Base-by-base conservation (phyloP, 2,797 vertebrate genomes). In the Scolopax rusticola region DNA sequence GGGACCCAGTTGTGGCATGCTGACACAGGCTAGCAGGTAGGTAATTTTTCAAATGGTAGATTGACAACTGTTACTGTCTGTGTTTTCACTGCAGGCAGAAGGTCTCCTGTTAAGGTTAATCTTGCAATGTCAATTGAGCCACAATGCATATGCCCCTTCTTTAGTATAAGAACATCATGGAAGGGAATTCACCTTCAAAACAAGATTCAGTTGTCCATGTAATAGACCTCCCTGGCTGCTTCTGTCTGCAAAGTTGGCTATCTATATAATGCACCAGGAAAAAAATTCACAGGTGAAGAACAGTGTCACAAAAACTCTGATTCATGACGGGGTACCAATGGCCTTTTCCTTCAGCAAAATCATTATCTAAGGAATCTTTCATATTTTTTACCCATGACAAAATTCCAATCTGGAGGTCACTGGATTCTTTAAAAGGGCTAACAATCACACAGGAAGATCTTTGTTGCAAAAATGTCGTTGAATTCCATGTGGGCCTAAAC, bases 271-370 rank as follows among this genome's bases (percentile, higher is more conserved):
- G 1, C 7, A 43, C 2, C 8, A 64, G 36, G 60, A 50, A 84
- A 65, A 84, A 67, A 23, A 2, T 11, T 82, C 27, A 63, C 20
- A 71, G 28, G 6, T 80, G 40, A 92, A 74, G 40, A 69, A 23
- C 5, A 30, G 19, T n/a, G 24, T 38, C 51, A 71, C n/a, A 90
- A 84, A 67, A 80, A 3, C 12, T 79, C 56, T 70, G 38, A 61
- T 50, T 60, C 0, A 0, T 57, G 51, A 69, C 12, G 9, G 4
- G 10, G 7, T 75, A 57, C 7, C 32, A 43, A 6, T 16, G 19
- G 5, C 8, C 15, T 77, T 89, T 89, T 8, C 20, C 30, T 11
- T 61, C 12, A 17, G 6, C 11, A 88, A 92, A 80, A 79, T 36
- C 7, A 2, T 59, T 14, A n/a, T 48, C 18, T 70, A 59, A 82